A percentile compares a stretch with the other conserved stretches of the same genome.
These are phyloP conservation scores for Muscidifurax raptorellus DNA, from an alignment of 1,140 invertebrate species.

Conservation along the genomic window DNA sequence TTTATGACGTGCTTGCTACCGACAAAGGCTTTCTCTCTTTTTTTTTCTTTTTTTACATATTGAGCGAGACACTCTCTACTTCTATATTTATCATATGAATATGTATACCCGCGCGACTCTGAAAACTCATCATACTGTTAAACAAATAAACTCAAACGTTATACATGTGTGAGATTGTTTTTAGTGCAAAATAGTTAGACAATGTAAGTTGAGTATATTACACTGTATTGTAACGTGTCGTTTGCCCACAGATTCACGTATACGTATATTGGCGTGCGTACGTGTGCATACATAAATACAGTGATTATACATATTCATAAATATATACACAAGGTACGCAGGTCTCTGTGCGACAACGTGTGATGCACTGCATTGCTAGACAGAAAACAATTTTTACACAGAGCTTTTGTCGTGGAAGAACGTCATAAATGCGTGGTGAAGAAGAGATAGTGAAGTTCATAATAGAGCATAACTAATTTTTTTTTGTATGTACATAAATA, in stretches of 20 bases:
- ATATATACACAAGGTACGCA: slow-evolving; percentile 39
- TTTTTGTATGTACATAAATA: slow-evolving; percentile 45
- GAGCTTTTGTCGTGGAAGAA: slow-evolving; percentile 50
- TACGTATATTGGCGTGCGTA: slow-evolving; percentile 19
- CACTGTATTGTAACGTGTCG: neutral
- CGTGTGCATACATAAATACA: slow-evolving; percentile 47
- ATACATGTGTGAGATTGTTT: neutral
- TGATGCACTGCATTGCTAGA: slow-evolving; percentile 1
- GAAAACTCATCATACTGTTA: neutral
- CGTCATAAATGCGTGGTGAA: slow-evolving; percentile 51
- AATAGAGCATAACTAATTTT: slow-evolving; percentile 38
- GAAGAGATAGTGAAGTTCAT: slow-evolving; percentile 47
- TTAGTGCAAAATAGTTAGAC: neutral
- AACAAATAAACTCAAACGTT: slow-evolving; percentile 1
- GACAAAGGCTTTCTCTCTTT: slow-evolving; percentile 14
- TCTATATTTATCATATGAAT: slow-evolving; percentile 1
- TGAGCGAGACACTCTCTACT: neutral
- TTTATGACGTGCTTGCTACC: slow-evolving; percentile 40
- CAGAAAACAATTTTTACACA: neutral
- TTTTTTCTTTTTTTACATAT: neutral
- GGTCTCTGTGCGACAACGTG: slow-evolving; percentile 31
- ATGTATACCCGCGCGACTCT: slow-evolving; percentile 17
- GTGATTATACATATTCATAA: slow-evolving; percentile 46
- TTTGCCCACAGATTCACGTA: slow-evolving; percentile 1
- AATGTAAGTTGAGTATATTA: neutral